These are phyloP conservation scores for Gadopsis bispinosus DNA, from an alignment of 2,797 vertebrate genomes.

Conservation along the genomic window DNA sequence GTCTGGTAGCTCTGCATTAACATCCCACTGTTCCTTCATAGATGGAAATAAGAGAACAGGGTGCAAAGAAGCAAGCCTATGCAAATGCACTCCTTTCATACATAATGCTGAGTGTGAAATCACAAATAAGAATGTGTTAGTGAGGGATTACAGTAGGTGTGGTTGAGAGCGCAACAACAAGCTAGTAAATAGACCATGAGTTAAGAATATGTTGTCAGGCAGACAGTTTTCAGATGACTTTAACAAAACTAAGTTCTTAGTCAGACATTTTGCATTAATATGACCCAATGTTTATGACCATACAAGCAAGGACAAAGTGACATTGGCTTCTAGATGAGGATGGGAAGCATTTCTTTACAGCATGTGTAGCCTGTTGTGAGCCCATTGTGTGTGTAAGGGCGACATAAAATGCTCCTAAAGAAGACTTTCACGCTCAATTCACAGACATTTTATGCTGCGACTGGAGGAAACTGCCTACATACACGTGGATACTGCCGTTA, in stretches of 20 bases:
- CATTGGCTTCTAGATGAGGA: not conserved
- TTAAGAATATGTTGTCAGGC: not conserved
- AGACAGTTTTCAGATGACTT: not conserved
- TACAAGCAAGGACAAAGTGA: not conserved
- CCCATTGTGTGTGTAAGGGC: not conserved
- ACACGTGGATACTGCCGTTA: not conserved
- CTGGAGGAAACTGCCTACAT: constrained; percentile 20
- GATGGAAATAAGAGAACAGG: not conserved
- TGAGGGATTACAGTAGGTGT: not conserved
- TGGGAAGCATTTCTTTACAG: constrained; percentile 11
- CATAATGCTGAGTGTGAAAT: not conserved
- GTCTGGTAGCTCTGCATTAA: not conserved
- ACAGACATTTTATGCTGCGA: not conserved
- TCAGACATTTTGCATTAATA: not conserved
- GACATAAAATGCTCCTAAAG: not conserved
- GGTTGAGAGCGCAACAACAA: not conserved
- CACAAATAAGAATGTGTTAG: not conserved
- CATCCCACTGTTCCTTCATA: not conserved
- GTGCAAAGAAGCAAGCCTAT: not conserved
- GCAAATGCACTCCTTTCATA: constrained; percentile 8
- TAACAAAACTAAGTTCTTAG: not conserved
- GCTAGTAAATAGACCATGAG: not conserved
- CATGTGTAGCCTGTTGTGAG: not conserved
- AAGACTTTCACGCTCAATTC: constrained; percentile 1
- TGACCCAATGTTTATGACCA: not conserved